Percentiles rank a stretch among this genome's conserved stretches.
phyloP scores from a whole-genome alignment of 2,113 vertebrate genomes.

The Numida meleagris region DNA sequence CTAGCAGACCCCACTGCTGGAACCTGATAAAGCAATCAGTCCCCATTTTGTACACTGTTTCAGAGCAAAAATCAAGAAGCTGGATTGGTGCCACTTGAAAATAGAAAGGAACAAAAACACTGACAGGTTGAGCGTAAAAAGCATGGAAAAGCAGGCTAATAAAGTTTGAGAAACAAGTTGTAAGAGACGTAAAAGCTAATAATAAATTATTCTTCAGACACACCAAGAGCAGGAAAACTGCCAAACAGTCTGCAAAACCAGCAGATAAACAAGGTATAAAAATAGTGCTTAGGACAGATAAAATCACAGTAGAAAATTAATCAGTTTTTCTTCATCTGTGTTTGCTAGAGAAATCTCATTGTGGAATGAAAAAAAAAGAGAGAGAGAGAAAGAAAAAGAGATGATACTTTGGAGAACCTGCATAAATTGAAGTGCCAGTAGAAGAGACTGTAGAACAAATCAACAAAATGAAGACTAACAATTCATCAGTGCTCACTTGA shows the following conservation, averaged over 20 bases:
- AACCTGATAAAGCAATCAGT: constrained; percentile 22
- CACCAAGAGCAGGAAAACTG: constrained; percentile 25
- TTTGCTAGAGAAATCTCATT: background rate
- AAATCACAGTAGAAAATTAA: constrained; percentile 31
- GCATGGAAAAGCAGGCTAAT: constrained; percentile 18
- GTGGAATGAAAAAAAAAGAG: background rate
- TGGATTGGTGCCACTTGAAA: constrained; percentile 15
- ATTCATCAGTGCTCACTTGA: background rate
- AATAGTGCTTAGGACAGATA: constrained; percentile 45
- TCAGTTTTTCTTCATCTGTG: background rate
- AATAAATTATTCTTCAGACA: constrained; percentile 52
- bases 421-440: background rate
- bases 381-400: background rate
- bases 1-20: background rate
- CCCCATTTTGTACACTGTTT: background rate
- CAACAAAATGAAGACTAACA: background rate
- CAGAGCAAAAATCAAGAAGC: constrained; percentile 12
- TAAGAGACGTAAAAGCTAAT: constrained; percentile 32
- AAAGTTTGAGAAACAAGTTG: constrained; percentile 28
- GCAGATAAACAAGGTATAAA: constrained; percentile 45
- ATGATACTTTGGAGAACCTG: background rate
- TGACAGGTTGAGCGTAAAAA: constrained; percentile 56
- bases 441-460: background rate
- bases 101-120: background rate
- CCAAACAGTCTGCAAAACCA: constrained; percentile 40